Evolutionary conservation across 2,888 invertebrate genomes (phyloP), one percentile per base, ranked within the genome.

Genomic region (Acleris cristana): DNA sequence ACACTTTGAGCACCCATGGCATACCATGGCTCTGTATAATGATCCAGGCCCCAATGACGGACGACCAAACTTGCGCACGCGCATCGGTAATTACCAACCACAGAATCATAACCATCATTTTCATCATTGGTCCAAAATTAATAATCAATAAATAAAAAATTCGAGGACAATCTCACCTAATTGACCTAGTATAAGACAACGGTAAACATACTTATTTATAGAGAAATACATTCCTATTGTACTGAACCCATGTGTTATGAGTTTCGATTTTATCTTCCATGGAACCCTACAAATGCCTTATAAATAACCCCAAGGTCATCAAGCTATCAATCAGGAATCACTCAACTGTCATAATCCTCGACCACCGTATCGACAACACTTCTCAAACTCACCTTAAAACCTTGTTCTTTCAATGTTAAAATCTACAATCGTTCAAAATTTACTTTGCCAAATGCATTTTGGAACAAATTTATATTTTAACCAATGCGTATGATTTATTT

Each of bases 1-100:
- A 63, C 49, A 65, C 23, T 65, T 70, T 70, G 68, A 65, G 53
- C 23, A 30, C n/a, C n/a, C n/a, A n/a, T n/a, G n/a, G n/a, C n/a
- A n/a, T n/a, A n/a, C 53, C 65, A 19, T 58, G 8, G 45, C 44
- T 21, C 48, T 57, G 59, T 62, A 56, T 48, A 48, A 57, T 58
- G 60, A 44, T 59, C 61, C 34, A 59, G 21, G 30, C 5, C 12
- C 45, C 14, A 19, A 53, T 66, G 66, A 66, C 57, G 57, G 57
- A 66, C 57, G 56, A 66, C 23, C 30, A 23, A 44, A 21, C 40
- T n/a, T 56, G 40, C 61, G 49, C 26, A n/a, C 21, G 58, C 58
- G 26, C 58, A 51, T 12, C 19, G 16, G 40, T 56, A 23, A 56
- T 56, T 44, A 56, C 44, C 34, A 19, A 21, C 19, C 21, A 0